These are phyloP conservation scores for Volucella bombylans DNA, from an alignment of 2,888 invertebrate genomes.

Conservation along the genomic window DNA sequence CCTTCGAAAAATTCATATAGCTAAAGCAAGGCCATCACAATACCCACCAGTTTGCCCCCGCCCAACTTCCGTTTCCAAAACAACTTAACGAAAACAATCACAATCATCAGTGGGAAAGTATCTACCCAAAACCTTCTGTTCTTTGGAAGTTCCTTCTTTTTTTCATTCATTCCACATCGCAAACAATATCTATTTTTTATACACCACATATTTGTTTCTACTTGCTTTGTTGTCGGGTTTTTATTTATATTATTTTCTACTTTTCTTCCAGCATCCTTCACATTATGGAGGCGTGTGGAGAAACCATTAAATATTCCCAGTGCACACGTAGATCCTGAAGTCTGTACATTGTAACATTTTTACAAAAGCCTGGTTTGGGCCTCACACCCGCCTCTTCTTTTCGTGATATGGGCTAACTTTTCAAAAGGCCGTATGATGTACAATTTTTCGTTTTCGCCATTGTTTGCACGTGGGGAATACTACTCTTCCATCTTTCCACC, in stretches of 20 bases:
- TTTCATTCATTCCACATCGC: slow-evolving; percentile 6
- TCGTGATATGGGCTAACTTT: no score
- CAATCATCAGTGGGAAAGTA: slow-evolving; percentile 44
- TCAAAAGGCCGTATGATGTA: no score
- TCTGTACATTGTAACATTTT: slow-evolving; percentile 39
- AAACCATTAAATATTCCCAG: slow-evolving; percentile 45
- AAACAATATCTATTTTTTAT: slow-evolving; percentile 11
- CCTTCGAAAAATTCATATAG: no score
- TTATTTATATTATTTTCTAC: not conserved
- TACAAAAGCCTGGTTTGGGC: slow-evolving; percentile 25
- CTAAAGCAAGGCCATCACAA: no score
- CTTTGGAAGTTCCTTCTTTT: slow-evolving; percentile 9
- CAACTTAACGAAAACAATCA: slow-evolving; percentile 44
- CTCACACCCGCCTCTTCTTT: no score
- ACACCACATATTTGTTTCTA: not conserved
- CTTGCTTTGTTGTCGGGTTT: not conserved
- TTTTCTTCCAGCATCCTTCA: slow-evolving; percentile 16
- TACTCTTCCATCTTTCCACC: no score
- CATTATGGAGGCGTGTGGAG: slow-evolving; percentile 40
- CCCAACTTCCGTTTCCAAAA: slow-evolving; percentile 22
- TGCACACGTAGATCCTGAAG: slow-evolving; percentile 16
- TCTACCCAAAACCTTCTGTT: not conserved
- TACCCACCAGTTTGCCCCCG: no score
- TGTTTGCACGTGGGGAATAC: no score
- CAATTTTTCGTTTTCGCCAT: no score